A percentile compares a stretch with the other conserved stretches of the same genome.
These are phyloP conservation scores for Lithophane leautieri DNA, from an alignment of 2,888 invertebrate species.

Conservation along the genomic window DNA sequence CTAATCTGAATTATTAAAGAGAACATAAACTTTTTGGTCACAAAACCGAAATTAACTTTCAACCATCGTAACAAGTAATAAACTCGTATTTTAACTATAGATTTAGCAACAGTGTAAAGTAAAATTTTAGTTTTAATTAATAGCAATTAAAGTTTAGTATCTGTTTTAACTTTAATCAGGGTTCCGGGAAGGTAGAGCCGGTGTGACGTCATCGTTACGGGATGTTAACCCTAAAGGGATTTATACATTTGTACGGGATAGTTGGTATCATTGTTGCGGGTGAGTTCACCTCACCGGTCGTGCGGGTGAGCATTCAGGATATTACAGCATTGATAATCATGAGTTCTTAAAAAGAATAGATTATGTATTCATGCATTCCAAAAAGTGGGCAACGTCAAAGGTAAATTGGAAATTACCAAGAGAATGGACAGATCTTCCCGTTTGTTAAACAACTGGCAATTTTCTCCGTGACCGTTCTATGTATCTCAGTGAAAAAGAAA, in stretches of 20 bases:
- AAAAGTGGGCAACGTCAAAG: no score
- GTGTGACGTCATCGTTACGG: slow-evolving; percentile 18
- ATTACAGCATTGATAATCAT: no score
- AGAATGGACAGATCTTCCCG: no score
- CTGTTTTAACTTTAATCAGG: slow-evolving; percentile 38
- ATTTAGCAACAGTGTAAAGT: slow-evolving; percentile 38
- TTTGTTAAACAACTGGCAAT: no score
- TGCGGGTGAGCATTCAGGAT: no score
- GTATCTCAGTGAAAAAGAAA: no score
- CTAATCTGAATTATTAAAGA: slow-evolving; percentile 29
- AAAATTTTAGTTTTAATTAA: slow-evolving; percentile 50
- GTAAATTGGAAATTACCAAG: no score
- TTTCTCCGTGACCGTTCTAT: no score
- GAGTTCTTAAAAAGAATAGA: no score
- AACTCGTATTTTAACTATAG: slow-evolving; percentile 50
- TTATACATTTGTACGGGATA: not conserved
- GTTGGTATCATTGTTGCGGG: not conserved
- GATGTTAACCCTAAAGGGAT: not conserved
- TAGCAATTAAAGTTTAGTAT: slow-evolving; percentile 39
- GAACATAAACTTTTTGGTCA: slow-evolving; percentile 34
- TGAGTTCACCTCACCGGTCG: no score
- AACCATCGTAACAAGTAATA: slow-evolving; percentile 29
- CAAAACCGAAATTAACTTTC: slow-evolving; percentile 43
- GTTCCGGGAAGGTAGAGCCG: slow-evolving; percentile 4
- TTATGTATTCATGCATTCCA: no score